These are phyloP conservation scores for Laothoe populi DNA, from an alignment of 2,888 invertebrate species.

Conservation along the genomic window DNA sequence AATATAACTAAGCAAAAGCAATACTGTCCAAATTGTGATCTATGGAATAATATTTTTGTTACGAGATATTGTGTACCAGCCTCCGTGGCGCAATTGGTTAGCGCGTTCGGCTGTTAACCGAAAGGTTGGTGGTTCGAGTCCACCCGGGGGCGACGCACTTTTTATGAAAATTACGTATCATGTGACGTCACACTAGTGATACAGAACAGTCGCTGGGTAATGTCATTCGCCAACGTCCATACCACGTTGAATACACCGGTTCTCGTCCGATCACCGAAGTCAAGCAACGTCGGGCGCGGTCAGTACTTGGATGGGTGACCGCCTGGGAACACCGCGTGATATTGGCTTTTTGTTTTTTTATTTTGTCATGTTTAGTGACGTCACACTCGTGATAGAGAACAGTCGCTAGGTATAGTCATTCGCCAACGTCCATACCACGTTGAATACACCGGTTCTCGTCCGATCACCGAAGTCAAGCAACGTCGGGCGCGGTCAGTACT, in stretches of 20 bases:
- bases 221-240: slow-evolving; percentile 27
- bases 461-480: slow-evolving; percentile 82
- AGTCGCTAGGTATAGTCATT: background rate
- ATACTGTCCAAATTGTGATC: background rate
- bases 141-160: slow-evolving; percentile 92
- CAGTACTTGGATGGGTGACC: slow-evolving; percentile 82
- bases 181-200: background rate
- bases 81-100: slow-evolving; percentile 89
- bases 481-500: slow-evolving; percentile 80
- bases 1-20: background rate
- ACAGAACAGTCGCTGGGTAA: background rate
- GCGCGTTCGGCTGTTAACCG: slow-evolving; percentile 99
- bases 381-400: background rate
- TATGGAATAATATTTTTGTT: background rate
- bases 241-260: slow-evolving; percentile 57
- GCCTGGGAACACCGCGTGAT: slow-evolving; percentile 66
- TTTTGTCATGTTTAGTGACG: too few relatives aligned
- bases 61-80: slow-evolving; percentile 34
- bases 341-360: slow-evolving; percentile 50
- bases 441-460: slow-evolving; percentile 76
- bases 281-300: slow-evolving; percentile 80
- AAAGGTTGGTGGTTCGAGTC: slow-evolving; percentile 99
- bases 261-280: slow-evolving; percentile 82
- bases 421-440: slow-evolving; percentile 45
- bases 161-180: background rate